These are phyloP conservation scores for Gymnopithys bicolor DNA, from an alignment of 2,797 vertebrate species.

Conservation along the genomic window DNA sequence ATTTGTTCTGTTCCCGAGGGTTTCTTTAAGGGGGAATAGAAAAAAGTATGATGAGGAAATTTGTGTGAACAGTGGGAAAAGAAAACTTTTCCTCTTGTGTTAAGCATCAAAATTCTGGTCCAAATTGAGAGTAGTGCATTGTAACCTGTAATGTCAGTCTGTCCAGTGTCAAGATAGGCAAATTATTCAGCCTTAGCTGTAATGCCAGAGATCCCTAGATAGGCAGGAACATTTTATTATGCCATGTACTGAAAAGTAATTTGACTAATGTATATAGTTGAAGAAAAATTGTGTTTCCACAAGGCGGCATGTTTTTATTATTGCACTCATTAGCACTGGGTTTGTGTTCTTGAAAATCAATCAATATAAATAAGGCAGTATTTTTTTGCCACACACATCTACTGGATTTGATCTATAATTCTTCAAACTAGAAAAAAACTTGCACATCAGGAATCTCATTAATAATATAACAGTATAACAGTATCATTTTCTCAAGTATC, in stretches of 20 bases:
- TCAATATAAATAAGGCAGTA: not conserved
- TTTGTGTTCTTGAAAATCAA: not conserved
- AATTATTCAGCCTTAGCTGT: not conserved
- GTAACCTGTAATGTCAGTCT: not conserved
- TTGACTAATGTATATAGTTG: not conserved
- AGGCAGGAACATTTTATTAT: not conserved
- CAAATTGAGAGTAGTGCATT: not conserved
- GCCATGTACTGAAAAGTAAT: not conserved
- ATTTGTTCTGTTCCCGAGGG: fast-evolving
- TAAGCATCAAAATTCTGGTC: not conserved
- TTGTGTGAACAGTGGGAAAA: not conserved
- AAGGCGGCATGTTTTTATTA: not conserved
- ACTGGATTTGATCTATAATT: not conserved
- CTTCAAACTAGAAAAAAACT: not conserved
- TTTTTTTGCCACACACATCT: not conserved
- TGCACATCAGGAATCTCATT: not conserved
- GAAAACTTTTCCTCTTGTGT: not conserved
- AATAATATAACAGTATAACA: not conserved
- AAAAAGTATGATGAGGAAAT: not conserved
- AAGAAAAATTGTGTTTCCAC: not conserved
- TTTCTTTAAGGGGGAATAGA: not conserved
- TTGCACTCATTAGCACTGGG: not conserved
- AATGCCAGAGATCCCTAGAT: not conserved
- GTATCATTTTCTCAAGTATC: not conserved
- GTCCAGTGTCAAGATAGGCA: not conserved